A percentile compares a stretch with the other conserved stretches of the same genome.
phyloP scores from a whole-genome alignment of 2,888 invertebrate genomes.

The Deilephila elpenor region DNA sequence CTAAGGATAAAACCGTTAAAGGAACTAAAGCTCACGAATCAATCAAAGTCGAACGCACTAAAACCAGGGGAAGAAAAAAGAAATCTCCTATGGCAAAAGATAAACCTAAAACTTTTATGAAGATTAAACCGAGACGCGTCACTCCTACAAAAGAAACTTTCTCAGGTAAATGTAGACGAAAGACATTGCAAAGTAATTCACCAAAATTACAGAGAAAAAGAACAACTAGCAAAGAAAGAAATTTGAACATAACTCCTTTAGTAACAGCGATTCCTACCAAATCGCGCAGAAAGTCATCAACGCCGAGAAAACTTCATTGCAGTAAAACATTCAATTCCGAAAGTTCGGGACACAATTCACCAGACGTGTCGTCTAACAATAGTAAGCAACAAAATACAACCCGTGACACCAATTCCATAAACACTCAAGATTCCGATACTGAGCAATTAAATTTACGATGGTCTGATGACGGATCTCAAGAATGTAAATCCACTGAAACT shows the following conservation, averaged over 20 bases:
- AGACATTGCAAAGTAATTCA: constrained; percentile 42
- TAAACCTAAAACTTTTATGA: constrained; percentile 66
- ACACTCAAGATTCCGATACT: constrained; percentile 63
- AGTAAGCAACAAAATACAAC: constrained; percentile 41
- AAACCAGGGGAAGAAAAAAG: constrained; percentile 52
- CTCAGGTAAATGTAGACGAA: constrained; percentile 53
- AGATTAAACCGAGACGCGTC: constrained; percentile 68
- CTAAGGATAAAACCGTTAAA: constrained; percentile 48
- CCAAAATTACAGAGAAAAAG: constrained; percentile 49
- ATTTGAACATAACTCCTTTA: constrained; percentile 40
- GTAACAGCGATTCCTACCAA: constrained; percentile 61
- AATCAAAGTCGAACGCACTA: constrained; percentile 46
- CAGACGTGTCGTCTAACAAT: constrained; percentile 49
- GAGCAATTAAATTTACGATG: constrained; percentile 68
- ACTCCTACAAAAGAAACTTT: constrained; percentile 64
- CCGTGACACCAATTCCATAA: constrained; percentile 40
- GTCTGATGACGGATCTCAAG: constrained; percentile 77
- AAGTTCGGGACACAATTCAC: constrained; percentile 60
- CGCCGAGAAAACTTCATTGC: constrained; percentile 76
- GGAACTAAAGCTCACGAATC: constrained; percentile 44
- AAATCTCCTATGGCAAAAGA: constrained; percentile 65
- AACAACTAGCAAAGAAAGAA: constrained; percentile 56
- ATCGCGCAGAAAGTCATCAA: constrained; percentile 80
- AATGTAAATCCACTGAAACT: constrained; percentile 53
- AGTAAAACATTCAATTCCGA: constrained; percentile 68